Base-by-base conservation (phyloP, 2,113 vertebrate species). In the Podarcis cretensis region DNA sequence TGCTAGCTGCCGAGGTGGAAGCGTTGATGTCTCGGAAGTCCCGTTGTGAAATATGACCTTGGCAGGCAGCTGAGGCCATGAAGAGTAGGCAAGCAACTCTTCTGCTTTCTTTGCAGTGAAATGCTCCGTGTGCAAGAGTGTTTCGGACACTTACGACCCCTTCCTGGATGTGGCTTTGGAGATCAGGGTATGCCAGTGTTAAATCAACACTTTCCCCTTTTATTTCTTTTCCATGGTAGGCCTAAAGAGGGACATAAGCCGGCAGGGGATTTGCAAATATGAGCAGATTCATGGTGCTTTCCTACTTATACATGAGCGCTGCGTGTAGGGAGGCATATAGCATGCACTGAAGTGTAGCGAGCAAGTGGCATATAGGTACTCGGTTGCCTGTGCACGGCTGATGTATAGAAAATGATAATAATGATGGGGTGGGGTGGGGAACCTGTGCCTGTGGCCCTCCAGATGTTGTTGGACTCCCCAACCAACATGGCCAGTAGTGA, bases 71-170 rank as follows among this genome's bases (percentile, higher is more conserved):
- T 6, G 0, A 43, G 77, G 35, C 48, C 23, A 23, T 37, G 76
- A 81, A 79, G 54, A 48, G 10, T 16, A 9, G 0, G 25, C 69
- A 48, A 65, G 76, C 83, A 78, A 91, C 1, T 23, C 21, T 23
- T 74, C 27, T 86, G 48, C 78, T 87, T 90, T 80, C 94, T 92
- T 94, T 94, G 77, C 97, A 99, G 99, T 99, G 92, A 99, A 98
- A 92, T 99, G 99, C 92, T 98, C 97, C 0, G 93, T 98, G 94
- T 99, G 99, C 96, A 98, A 98, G 96, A 98, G 97, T 48, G 98
- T 99, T 87, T 99, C 99, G 0, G 99, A 99, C 93, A 99, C 99
- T 0, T 99, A 99, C 0, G 99, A 99, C 87, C 98, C 98, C 25
- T 99, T 97, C 92, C 93, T 99, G 98, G 99, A 99, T 79, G 95